Conservation (phyloP, 2,888 invertebrate genomes). For the Apodemia hepburni region DNA sequence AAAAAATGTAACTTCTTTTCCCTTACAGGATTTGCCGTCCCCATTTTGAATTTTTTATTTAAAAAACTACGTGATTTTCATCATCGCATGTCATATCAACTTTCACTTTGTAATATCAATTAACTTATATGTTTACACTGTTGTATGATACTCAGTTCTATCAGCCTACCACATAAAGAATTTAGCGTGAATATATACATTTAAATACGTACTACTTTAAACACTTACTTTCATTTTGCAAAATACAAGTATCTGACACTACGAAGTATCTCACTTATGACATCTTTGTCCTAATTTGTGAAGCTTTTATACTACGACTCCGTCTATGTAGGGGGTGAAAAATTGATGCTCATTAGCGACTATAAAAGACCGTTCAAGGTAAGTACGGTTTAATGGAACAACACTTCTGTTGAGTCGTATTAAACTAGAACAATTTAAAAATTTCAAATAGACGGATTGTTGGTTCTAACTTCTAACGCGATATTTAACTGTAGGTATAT, state of each 20-base stretch:
- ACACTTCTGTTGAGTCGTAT: constrained; percentile 39
- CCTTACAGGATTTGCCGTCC: too few relatives aligned
- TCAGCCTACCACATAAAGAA: background rate
- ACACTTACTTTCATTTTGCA: constrained; percentile 44
- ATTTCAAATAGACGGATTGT: too few relatives aligned
- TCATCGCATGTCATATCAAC: too few relatives aligned
- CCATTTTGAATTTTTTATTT: too few relatives aligned
- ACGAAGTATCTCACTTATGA: constrained; percentile 1
- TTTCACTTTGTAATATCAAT: too few relatives aligned
- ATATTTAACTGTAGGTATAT: too few relatives aligned
- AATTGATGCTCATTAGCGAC: constrained; percentile 54
- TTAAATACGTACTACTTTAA: background rate
- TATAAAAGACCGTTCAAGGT: constrained; percentile 67
- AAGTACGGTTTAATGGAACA: constrained; percentile 37
- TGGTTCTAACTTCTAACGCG: too few relatives aligned
- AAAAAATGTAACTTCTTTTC: too few relatives aligned
- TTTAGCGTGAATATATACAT: background rate
- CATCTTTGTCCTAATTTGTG: constrained; percentile 6
- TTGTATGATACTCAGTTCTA: background rate
- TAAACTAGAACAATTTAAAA: background rate
- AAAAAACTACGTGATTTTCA: too few relatives aligned
- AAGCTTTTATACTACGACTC: constrained; percentile 54
- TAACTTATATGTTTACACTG: too few relatives aligned
- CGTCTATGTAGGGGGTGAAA: constrained; percentile 58
- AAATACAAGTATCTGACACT: constrained; percentile 23